phyloP scores from a whole-genome alignment of 2,888 invertebrate species.

The Omphaloscelis lunosa region DNA sequence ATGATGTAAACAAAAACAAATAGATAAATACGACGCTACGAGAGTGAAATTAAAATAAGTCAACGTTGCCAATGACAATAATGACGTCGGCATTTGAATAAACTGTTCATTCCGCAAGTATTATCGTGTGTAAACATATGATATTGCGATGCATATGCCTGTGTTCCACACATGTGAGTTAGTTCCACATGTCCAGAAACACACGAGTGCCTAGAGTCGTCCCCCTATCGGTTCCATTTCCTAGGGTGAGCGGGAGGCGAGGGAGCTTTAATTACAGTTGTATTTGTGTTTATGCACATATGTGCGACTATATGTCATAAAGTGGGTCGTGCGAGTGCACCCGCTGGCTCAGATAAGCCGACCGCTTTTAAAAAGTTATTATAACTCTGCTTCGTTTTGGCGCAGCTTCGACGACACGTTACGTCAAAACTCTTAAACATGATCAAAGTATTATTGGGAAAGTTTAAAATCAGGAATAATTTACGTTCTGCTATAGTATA shows the following conservation, averaged over 20 bases:
- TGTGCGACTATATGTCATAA: conserved; percentile 73
- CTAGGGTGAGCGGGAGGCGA: conserved; percentile 64
- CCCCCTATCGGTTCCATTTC: conserved; percentile 65
- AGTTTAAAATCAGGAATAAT: conserved; percentile 25
- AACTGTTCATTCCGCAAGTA: conserved; percentile 64
- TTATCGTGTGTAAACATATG: conserved; percentile 60
- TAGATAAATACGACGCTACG: conserved; percentile 51
- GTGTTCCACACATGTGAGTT: conserved; percentile 46
- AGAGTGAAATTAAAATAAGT: conserved; percentile 66
- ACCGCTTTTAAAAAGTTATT: conserved; percentile 76
- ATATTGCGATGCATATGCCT: conserved; percentile 50
- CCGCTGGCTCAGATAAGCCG: conserved; percentile 77
- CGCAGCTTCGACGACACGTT: conserved; percentile 48
- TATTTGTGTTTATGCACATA: conserved; percentile 75
- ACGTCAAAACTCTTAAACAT: conserved; percentile 39
- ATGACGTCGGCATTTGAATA: conserved; percentile 61
- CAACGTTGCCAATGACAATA: conserved; percentile 54
- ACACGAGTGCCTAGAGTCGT: conserved; percentile 47
- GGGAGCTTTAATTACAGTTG: conserved; percentile 77
- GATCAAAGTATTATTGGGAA: conserved; percentile 43
- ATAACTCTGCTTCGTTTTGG: conserved; percentile 70
- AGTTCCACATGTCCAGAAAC: conserved; percentile 59
- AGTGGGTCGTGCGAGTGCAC: conserved; percentile 81
- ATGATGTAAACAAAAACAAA: conserved; percentile 56
- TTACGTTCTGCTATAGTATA: conserved; percentile 25